Base-by-base conservation (phyloP, 2,113 vertebrate species). In the Glaucomys volans region DNA sequence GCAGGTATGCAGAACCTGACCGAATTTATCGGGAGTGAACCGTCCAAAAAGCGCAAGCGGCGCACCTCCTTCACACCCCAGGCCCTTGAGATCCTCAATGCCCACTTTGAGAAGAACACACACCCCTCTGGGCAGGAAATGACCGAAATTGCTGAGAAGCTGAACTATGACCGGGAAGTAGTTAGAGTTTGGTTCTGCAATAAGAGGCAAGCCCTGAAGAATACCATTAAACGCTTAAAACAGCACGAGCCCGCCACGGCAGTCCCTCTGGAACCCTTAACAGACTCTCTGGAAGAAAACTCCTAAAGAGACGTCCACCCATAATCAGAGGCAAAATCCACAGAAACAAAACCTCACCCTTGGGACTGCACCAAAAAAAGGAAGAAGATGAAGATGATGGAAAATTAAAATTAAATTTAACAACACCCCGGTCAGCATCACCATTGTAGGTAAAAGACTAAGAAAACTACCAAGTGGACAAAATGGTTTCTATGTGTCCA, bases 131-230 rank as follows among this genome's bases (percentile, higher is more conserved):
- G 99, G 98, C 99, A 99, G 98, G 99, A 99, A 99, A 99, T 99
- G 99, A 99, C 99, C 92, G 99, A 99, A 98, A 99, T 99, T 97
- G 99, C 99, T 0, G 99, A 99, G 98, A 99, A 99, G 98, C 99
- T 99, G 98, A 99, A 99, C 99, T 99, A 99, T 98, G 99, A 99
- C 98, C 99, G 99, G 75, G 99, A 99, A 98, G 99, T 99, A 98
- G 99, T 99, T 98, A 99, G 99, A 90, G 99, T 99, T 97, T 99
- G 99, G 99, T 99, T 99, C 99, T 99, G 99, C 99, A 99, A 99
- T 99, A 99, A 99, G 98, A 99, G 99, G 98, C 99, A 99, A 99
- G 99, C 99, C 35, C 99, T 99, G 98, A 99, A 99, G 99, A 99
- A 99, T 98, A 99, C 99, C 91, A 99, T 99, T 98, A 99, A 99